Conservation (phyloP, 2,113 vertebrate species). For the Forbesichthys papilliferus region DNA sequence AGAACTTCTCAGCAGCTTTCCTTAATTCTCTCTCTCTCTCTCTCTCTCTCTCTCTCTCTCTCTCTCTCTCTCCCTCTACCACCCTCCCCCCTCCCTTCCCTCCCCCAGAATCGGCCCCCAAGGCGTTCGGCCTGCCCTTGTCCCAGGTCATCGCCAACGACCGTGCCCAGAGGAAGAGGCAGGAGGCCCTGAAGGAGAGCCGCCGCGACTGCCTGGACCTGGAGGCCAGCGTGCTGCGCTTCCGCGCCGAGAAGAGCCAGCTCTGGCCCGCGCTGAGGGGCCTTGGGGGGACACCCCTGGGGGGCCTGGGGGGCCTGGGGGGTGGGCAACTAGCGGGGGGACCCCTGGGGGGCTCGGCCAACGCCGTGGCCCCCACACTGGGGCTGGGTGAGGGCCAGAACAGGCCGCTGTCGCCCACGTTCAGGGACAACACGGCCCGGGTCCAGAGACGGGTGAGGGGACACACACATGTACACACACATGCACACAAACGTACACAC, state of each 20-base stretch:
- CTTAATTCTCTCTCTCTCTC: conserved; percentile 5
- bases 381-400: conserved; percentile 22
- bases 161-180: conserved; percentile 70
- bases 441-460: conserved; percentile 81
- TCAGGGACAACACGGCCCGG: conserved; percentile 63
- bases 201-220: conserved; percentile 83
- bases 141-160: conserved; percentile 82
- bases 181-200: conserved; percentile 79
- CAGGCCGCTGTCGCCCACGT: conserved; percentile 67
- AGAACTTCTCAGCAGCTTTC: no score
- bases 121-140: conserved; percentile 83
- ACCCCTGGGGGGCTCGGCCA: conserved; percentile 20
- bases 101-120: conserved; percentile 72
- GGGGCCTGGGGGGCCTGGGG: not conserved
- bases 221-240: conserved; percentile 80
- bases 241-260: conserved; percentile 76
- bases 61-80: not conserved
- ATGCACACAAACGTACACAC: no score
- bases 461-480: no score
- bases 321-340: conserved; percentile 11
- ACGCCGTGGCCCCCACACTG: conserved; percentile 49
- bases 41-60: not conserved
- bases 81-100: not conserved
- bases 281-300: conserved; percentile 16
- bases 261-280: conserved; percentile 7